Evolutionary conservation across 2,113 vertebrate genomes (phyloP), one percentile per base, ranked within the genome.

Genomic region (Antechinus stuartii): DNA sequence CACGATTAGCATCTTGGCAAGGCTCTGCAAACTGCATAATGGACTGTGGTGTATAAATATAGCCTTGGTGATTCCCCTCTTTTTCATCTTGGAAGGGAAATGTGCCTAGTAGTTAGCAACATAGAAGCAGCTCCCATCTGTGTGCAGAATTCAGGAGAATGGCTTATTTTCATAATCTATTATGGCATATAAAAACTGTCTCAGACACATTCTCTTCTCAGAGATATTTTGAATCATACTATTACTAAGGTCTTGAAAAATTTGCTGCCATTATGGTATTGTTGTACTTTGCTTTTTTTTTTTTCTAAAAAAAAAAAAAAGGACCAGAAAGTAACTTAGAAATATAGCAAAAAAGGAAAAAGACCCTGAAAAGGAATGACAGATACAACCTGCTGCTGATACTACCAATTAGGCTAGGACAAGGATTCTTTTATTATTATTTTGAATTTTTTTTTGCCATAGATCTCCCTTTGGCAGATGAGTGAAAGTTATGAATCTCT

Each of bases 291-390:
- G 49, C 0, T 6, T 49, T 52, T 52, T 52, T 52, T 52, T 1
- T 9, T 89, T 90, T 25, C 42, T 42, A 1, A 42, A 92, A 92
- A 55, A 54, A 93, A 92, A 55, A 52, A 30, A 5, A 56, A 30
- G 54, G 0, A n/a, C 90, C 54, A 95, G 57, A 12, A 6, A 54
- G 91, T 56, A 89, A 27, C 55, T 89, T 30, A 0, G 26, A 94
- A 84, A 54, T 55, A 9, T 46, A 53, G 94, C 52, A 26, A n/a
- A 89, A 61, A 61, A 42, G 25, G 52, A 19, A 92, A 95, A 92
- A 84, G 94, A 57, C n/a, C 47, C 93, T 93, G 91, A 89, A 94
- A 96, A 96, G 84, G 93, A 96, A 94, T 90, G 42, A 93, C 4
- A 12, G 52, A 52, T 4, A 47, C 0, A 50, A 52, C 93, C 30